Percentiles rank a stretch among this genome's conserved stretches.
Conservation (phyloP, 2,797 vertebrate species). For the Synanceia verrucosa region DNA sequence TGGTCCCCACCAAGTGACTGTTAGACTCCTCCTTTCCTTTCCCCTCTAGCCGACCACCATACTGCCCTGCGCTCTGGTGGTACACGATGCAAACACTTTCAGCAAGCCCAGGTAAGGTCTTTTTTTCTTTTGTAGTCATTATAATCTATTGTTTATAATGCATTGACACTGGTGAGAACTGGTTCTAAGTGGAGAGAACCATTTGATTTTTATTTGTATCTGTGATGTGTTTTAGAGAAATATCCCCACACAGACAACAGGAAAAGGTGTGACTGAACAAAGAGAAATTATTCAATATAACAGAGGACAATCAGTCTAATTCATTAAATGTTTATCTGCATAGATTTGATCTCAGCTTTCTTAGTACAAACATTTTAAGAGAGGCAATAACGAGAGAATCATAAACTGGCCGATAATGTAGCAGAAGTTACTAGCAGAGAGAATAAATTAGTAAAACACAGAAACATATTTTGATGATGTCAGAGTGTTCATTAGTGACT, state of each 20-base stretch:
- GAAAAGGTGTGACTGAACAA: neutral
- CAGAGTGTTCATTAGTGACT: conserved; percentile 20
- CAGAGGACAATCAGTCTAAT: neutral
- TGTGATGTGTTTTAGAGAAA: neutral
- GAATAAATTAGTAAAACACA: conserved; percentile 21
- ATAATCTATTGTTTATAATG: neutral
- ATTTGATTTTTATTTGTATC: too few species aligned
- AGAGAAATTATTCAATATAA: neutral
- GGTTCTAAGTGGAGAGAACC: too few species aligned
- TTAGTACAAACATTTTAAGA: neutral
- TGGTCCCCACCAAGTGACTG: conserved; percentile 73
- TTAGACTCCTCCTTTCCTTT: conserved; percentile 69
- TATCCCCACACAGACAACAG: neutral
- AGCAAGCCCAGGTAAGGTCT: conserved; percentile 77
- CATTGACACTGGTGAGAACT: neutral
- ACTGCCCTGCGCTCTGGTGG: conserved; percentile 74
- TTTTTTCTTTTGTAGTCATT: neutral
- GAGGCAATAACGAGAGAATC: neutral
- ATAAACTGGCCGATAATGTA: neutral
- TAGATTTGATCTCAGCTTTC: neutral
- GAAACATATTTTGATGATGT: conserved; percentile 44
- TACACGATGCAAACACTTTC: conserved; percentile 84
- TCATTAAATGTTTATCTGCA: neutral
- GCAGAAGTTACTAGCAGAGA: conserved; percentile 12
- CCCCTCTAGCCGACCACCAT: conserved; percentile 83